Evolutionary conservation across 2,797 vertebrate species (phyloP).

Genomic region (Cyprinodon diabolis): DNA sequence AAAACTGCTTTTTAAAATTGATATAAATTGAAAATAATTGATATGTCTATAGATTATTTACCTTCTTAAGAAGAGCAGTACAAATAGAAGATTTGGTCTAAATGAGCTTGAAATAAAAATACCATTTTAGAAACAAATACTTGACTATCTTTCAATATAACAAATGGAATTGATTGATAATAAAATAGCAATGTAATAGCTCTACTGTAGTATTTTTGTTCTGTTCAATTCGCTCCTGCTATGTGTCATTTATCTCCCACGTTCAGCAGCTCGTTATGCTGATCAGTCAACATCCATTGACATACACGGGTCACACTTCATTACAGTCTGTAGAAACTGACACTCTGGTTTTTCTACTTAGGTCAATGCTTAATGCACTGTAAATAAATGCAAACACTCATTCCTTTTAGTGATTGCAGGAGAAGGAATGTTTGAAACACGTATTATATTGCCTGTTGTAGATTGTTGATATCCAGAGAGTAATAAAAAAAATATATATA

Average conservation of each 20-base stretch:
- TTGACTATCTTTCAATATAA: neutral
- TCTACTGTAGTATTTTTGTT: neutral
- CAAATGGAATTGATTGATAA: neutral
- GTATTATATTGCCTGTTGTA: neutral
- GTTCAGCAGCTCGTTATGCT: slow-evolving; percentile 62
- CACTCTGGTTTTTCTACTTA: slow-evolving; percentile 37
- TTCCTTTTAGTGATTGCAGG: slow-evolving; percentile 26
- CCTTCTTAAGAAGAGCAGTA: neutral
- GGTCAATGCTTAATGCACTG: slow-evolving; percentile 58
- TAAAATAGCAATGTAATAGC: neutral
- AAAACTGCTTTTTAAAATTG: neutral
- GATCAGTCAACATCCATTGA: slow-evolving; percentile 70
- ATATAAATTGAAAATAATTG: neutral
- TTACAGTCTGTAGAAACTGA: slow-evolving; percentile 57
- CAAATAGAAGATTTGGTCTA: neutral
- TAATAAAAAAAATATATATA: too few relatives aligned
- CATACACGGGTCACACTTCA: slow-evolving; percentile 67
- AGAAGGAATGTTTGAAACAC: neutral
- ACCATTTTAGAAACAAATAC: neutral
- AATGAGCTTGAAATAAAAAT: neutral
- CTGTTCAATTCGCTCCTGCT: slow-evolving; percentile 10
- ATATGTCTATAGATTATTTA: neutral
- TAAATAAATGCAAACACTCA: slow-evolving; percentile 43
- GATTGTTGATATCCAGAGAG: too few relatives aligned
- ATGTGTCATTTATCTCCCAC: slow-evolving; percentile 21